Conservation (phyloP, 2,113 vertebrate species). For the Diadophis punctatus region DNA sequence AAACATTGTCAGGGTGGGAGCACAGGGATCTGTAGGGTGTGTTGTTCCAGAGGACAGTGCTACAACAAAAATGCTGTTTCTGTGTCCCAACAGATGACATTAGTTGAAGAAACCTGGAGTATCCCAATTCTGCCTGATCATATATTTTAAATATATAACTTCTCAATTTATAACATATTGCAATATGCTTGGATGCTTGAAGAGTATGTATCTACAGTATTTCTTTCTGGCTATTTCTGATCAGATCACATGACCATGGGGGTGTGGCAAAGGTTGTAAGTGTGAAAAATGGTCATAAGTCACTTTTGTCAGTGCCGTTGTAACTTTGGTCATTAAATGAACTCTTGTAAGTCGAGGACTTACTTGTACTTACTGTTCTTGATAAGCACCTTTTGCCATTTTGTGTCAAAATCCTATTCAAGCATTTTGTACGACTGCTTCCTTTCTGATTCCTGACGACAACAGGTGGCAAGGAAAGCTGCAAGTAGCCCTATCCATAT, state of each 20-base stretch:
- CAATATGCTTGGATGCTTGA: not conserved
- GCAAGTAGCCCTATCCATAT: not conserved
- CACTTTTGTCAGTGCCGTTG: too few species aligned
- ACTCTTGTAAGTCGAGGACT: too few species aligned
- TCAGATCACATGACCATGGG: not conserved
- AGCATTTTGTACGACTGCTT: constrained; percentile 24
- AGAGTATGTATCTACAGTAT: not conserved
- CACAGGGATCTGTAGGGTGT: not conserved
- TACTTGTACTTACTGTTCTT: constrained; percentile 1
- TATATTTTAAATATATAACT: not conserved
- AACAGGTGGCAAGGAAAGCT: constrained; percentile 44
- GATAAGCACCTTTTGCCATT: constrained; percentile 29
- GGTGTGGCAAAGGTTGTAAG: too few species aligned
- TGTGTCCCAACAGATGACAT: not conserved
- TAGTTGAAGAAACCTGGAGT: not conserved
- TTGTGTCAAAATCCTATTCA: constrained; percentile 34
- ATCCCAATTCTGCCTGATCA: not conserved
- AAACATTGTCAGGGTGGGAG: not conserved
- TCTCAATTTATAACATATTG: not conserved
- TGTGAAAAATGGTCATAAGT: too few species aligned
- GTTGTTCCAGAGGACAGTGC: not conserved
- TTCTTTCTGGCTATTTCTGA: not conserved
- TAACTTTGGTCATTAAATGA: too few species aligned
- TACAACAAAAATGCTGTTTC: not conserved
- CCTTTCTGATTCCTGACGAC: constrained; percentile 44